These are phyloP conservation scores for Hylyphantes graminicola DNA, from an alignment of 1,140 invertebrate species.

Conservation along the genomic window DNA sequence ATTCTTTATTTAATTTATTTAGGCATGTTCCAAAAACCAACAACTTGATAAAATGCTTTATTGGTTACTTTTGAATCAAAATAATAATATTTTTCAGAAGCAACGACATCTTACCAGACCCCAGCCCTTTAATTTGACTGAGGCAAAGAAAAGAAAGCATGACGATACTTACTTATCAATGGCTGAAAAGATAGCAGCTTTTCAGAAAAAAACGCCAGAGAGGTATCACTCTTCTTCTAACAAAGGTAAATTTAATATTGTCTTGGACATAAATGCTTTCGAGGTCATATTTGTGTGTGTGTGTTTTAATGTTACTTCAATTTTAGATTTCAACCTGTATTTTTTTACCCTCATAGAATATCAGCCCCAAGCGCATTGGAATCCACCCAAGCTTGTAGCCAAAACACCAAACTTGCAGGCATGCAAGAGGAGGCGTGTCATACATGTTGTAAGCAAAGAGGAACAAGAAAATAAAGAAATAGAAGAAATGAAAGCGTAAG, in stretches of 20 bases:
- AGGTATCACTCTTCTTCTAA: slow-evolving; percentile 15
- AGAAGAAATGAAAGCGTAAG: slow-evolving; percentile 46
- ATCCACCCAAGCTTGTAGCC: slow-evolving; percentile 5
- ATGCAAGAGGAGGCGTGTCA: slow-evolving; percentile 16
- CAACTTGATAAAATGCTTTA: no score
- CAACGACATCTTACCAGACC: slow-evolving; percentile 4
- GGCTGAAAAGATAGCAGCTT: slow-evolving; percentile 36
- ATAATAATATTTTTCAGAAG: neutral
- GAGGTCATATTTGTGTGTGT: no score
- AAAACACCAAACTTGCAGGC: slow-evolving; percentile 35
- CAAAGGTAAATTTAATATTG: slow-evolving; percentile 25
- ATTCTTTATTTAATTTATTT: no score
- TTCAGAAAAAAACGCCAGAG: slow-evolving; percentile 38
- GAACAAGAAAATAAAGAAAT: slow-evolving; percentile 38
- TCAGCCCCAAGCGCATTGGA: slow-evolving; percentile 44
- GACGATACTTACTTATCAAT: slow-evolving; percentile 23
- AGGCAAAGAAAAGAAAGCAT: slow-evolving; percentile 8
- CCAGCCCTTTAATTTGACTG: slow-evolving; percentile 29
- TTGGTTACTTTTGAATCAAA: no score
- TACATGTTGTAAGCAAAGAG: slow-evolving; percentile 25
- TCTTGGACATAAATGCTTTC: no score
- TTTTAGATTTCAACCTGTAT: neutral
- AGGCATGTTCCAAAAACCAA: no score
- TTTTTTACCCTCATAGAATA: neutral
- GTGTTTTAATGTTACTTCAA: no score